Evolutionary conservation across 2,113 vertebrate genomes (phyloP).

Genomic region (Heliornis fulica): DNA sequence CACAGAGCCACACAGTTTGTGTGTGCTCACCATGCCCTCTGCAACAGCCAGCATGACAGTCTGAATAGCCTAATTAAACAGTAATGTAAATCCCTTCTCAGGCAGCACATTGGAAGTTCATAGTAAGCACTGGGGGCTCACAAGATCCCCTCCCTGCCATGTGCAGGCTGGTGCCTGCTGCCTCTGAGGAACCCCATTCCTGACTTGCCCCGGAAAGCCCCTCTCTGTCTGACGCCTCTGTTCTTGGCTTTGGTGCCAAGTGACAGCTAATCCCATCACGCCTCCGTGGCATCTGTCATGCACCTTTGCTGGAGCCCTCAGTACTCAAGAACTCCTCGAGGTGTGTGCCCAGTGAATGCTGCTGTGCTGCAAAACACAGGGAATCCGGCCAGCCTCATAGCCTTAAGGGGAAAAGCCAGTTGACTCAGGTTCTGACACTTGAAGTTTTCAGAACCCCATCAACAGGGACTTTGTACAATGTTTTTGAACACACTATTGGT

Average conservation of each 20-base stretch:
- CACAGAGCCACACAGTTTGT: neutral
- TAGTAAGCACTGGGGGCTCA: neutral
- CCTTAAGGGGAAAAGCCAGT: neutral
- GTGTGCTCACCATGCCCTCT: neutral
- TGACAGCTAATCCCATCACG: neutral
- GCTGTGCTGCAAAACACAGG: neutral
- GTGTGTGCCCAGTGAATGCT: neutral
- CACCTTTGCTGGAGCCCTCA: neutral
- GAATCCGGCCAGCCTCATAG: neutral
- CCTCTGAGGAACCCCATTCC: neutral
- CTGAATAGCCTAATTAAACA: neutral
- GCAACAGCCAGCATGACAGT: neutral
- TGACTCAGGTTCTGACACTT: neutral
- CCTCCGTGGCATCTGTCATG: neutral
- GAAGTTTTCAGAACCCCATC: neutral
- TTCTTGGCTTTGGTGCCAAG: neutral
- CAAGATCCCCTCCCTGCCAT: neutral
- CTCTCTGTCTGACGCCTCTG: neutral
- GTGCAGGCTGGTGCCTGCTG: neutral
- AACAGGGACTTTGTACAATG: neutral
- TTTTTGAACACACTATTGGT: neutral
- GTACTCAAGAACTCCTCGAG: neutral
- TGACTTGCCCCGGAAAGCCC: neutral
- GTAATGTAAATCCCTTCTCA: neutral
- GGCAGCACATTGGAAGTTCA: neutral